Evolutionary conservation across 2,888 invertebrate species (phyloP), one percentile per base, ranked within the genome.

Genomic region (Morinoia aosen): DNA sequence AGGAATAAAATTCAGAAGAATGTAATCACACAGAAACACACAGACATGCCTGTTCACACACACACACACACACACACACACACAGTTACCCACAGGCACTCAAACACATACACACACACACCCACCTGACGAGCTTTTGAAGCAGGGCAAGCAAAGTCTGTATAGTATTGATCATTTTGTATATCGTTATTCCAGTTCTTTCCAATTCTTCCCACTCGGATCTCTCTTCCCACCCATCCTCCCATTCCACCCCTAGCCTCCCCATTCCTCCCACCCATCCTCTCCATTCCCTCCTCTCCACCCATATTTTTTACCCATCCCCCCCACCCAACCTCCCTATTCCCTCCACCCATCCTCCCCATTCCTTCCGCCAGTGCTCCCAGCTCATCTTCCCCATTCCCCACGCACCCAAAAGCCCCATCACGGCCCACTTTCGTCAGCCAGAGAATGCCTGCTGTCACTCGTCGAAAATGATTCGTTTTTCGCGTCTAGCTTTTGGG

Each of bases 381-480:
- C n/a, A 48, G 56, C 95, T 12, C 88, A 39, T 58, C 76, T 56
- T 57, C 95, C 76, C 88, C 48, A 64, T 25, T 12, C 56, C 57
- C 56, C 56, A 40, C 10, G 10, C 40, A 1, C 33, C 57, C 19
- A 4, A 61, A 95, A 40, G 56, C 95, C 58, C 88, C 56, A 16
- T 7, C 76, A 48, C 56, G 33, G 33, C 76, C 7, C 56, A 93
- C 93, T 90, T 48, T 40, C 90, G 90, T 90, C 90, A 90, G 90
- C 14, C 16, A 40, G 40, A 25, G 12, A 93, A 93, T 0, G 11
- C 57, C 16, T 57, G 56, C 33, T 93, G 93, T 39, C 93, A 93
- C 93, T 56, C 93, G 58, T 25, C 58, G 57, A 11, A 56, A 57
- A 57, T 93, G 57, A 93, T 93, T 93, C 93, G 39, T 90, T 93